Conservation (phyloP, 2,113 vertebrate species). For the Todiramphus chloris region DNA sequence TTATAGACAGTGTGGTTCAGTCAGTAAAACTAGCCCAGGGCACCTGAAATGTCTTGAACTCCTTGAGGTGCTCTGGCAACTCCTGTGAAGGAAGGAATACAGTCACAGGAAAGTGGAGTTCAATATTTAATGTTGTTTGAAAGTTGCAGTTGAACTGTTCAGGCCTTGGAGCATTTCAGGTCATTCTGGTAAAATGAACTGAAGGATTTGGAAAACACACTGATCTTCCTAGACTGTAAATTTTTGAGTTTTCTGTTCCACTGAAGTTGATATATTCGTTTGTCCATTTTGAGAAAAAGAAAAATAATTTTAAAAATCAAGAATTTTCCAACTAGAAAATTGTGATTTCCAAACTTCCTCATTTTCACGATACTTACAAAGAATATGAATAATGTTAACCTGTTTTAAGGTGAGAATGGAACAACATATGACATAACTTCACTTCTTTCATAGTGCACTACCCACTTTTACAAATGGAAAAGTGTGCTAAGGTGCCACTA, state of each 20-base stretch:
- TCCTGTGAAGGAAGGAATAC: not conserved
- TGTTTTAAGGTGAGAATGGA: not conserved
- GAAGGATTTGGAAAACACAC: not conserved
- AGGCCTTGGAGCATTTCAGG: not conserved
- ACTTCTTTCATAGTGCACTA: not conserved
- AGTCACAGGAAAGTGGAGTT: not conserved
- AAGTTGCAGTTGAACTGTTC: not conserved
- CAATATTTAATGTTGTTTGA: not conserved
- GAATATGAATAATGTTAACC: not conserved
- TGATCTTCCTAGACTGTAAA: not conserved
- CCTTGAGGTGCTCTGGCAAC: not conserved
- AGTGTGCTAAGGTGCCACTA: not conserved
- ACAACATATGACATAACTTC: not conserved
- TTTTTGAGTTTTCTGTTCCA: not conserved
- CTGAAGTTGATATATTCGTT: not conserved
- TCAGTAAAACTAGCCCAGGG: not conserved
- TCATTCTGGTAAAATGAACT: not conserved
- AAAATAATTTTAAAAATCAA: not conserved
- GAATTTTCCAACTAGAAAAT: not conserved
- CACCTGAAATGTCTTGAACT: not conserved
- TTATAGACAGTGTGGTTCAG: not conserved
- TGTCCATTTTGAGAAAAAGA: not conserved
- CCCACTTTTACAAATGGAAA: not conserved
- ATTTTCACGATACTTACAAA: not conserved
- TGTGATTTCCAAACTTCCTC: not conserved